Conservation (phyloP, 2,113 vertebrate species). For the Donacobius atricapilla region DNA sequence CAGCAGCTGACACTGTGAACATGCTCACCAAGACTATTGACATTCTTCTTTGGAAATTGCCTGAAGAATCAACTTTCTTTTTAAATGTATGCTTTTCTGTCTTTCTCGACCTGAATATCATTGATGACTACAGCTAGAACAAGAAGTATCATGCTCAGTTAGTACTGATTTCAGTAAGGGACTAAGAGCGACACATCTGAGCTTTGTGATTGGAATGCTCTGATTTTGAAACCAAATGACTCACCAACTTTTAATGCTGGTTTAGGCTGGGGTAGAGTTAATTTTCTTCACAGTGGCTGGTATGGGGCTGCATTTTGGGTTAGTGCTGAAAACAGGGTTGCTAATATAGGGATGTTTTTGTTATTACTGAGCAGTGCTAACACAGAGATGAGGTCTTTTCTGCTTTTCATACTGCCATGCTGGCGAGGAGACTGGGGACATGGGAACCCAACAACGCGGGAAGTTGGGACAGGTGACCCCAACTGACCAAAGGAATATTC, state of each 20-base stretch:
- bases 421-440: not conserved
- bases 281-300: not conserved
- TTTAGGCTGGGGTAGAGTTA: not conserved
- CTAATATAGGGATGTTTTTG: not conserved
- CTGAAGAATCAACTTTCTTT: not conserved
- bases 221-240: not conserved
- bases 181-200: not conserved
- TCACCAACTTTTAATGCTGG: not conserved
- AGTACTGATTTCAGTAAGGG: not conserved
- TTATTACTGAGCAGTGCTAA: not conserved
- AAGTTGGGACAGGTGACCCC: not conserved
- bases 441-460: not conserved
- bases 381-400: not conserved
- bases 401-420: not conserved
- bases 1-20: not conserved
- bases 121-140: not conserved
- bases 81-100: not conserved
- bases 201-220: not conserved
- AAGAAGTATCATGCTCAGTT: fast-evolving
- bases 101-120: not conserved
- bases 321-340: not conserved
- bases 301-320: not conserved
- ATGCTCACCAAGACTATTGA: not conserved
- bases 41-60: not conserved
- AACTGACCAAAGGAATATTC: not conserved